Evolutionary conservation across 2,888 invertebrate genomes (phyloP).

Genomic region (Folsomia manolachei): DNA sequence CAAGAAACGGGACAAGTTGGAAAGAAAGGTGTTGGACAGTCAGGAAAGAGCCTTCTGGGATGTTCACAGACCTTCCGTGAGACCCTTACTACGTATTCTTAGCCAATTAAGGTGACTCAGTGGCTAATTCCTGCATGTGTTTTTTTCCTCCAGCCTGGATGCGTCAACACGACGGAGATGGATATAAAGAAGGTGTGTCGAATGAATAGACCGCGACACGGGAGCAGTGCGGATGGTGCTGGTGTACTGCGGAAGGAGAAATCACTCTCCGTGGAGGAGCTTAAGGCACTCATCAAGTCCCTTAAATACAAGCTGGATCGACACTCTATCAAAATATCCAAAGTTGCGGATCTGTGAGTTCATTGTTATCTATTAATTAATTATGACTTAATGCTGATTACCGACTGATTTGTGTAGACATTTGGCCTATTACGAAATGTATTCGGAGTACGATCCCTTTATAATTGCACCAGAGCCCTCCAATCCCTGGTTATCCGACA

Average conservation of each 20-base stretch:
- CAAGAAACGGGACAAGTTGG: constrained; percentile 96
- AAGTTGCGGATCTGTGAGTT: constrained; percentile 91
- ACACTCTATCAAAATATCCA: constrained; percentile 84
- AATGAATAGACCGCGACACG: constrained; percentile 55
- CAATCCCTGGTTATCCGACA: constrained; percentile 96
- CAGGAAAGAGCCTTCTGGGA: constrained; percentile 99
- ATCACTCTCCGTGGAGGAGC: constrained; percentile 57
- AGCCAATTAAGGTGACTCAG: neutral
- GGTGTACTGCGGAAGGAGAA: constrained; percentile 51
- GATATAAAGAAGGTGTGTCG: constrained; percentile 92
- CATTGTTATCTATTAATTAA: neutral
- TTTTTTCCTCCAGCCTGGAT: constrained; percentile 81
- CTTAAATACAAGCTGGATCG: constrained; percentile 64
- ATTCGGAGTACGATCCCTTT: constrained; percentile 93
- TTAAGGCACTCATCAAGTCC: constrained; percentile 61
- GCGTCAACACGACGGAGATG: constrained; percentile 97
- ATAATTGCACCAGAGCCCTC: constrained; percentile 87
- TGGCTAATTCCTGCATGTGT: neutral
- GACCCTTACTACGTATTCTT: constrained; percentile 37
- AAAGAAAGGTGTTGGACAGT: constrained; percentile 95
- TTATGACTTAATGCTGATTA: neutral
- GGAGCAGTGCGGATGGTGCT: constrained; percentile 51
- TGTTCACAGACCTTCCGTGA: constrained; percentile 95
- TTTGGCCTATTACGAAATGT: constrained; percentile 90
- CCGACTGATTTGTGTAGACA: constrained; percentile 60